Base-by-base conservation (phyloP, 2,888 invertebrate species). In the Lepidochrysops patricia region DNA sequence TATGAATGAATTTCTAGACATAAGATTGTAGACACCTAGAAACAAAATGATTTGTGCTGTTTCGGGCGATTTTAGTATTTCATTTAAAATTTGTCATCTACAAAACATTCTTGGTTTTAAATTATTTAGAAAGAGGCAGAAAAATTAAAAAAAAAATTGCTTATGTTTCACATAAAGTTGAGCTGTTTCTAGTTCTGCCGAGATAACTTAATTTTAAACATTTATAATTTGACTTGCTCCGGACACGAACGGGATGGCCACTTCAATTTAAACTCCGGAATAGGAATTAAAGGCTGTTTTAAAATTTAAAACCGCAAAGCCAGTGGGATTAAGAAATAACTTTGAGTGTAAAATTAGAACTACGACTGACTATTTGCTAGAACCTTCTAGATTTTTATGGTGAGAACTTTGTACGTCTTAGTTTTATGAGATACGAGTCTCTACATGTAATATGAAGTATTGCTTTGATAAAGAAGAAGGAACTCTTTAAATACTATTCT, bases 271-370 rank as follows among this genome's bases (percentile, higher is more conserved):
- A 32, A 54, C 27, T 54, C 54, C 19, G 32, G 54, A 59, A 50
- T 52, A 26, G 25, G 50, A 58, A 59, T 59, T 59, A 59, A 59
- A 59, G 35, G 52, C 58, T 59, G 25, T 50, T 35, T 34, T 26
- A 59, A 58, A 52, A 52, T 52, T 59, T 52, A 52, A 52, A 59
- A 59, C 50, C 32, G 54, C 54, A 52, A 35, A 59, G 52, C 50
- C 50, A 59, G 58, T n/a, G 50, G 50, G 50, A 59, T 54, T 54
- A 54, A 29, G 54, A 32, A 54, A 54, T 54, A 59, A 59, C 34
- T 59, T 52, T 34, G 35, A 50, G 58, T 59, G 58, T 59, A 59
- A 59, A 59, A 59, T 59, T 59, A 59, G 25, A 59, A 59, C 34
- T 52, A n/a, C 34, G 26, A 50, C 35, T 52, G 50, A 58, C 58